Percentiles rank a stretch among this genome's conserved stretches.
Evolutionary conservation across 2,888 invertebrate species (phyloP).

Genomic region (Cerastis rubricosa): DNA sequence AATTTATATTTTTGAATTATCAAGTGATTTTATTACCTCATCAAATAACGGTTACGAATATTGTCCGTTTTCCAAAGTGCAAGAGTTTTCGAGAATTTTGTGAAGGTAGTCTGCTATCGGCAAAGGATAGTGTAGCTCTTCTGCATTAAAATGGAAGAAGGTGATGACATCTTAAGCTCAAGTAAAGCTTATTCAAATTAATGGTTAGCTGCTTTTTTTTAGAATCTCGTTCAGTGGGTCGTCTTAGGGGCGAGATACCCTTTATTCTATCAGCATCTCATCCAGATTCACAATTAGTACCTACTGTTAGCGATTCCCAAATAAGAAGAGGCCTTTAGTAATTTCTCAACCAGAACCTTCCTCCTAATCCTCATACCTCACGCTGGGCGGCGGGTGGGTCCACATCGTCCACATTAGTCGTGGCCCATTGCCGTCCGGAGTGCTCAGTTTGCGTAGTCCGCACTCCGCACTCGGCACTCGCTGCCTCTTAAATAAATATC

Average conservation of each 20-base stretch:
- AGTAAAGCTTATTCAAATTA: neutral
- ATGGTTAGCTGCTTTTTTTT: neutral
- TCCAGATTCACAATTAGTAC: neutral
- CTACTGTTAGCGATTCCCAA: conserved; percentile 7
- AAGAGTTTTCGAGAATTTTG: neutral
- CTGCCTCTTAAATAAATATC: conserved; percentile 88
- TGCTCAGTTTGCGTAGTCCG: conserved; percentile 82
- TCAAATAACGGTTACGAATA: neutral
- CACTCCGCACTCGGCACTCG: conserved; percentile 73
- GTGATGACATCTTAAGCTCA: neutral
- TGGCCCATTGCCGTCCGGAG: conserved; percentile 86
- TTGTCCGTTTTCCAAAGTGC: neutral
- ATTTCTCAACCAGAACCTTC: neutral
- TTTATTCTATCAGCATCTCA: neutral
- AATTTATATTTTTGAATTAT: conserved; percentile 1
- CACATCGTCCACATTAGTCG: conserved; percentile 80
- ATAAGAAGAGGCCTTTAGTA: conserved; percentile 2
- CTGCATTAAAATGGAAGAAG: neutral
- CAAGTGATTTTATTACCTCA: neutral
- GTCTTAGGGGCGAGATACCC: too few relatives aligned
- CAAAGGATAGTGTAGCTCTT: neutral
- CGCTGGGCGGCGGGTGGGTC: conserved; percentile 62
- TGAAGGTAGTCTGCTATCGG: neutral
- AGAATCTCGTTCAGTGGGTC: neutral
- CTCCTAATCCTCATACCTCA: conserved; percentile 36